Evolutionary conservation across 1,140 invertebrate species (phyloP), one percentile per base, ranked within the genome.

Genomic region (Brachionus koreanus): DNA sequence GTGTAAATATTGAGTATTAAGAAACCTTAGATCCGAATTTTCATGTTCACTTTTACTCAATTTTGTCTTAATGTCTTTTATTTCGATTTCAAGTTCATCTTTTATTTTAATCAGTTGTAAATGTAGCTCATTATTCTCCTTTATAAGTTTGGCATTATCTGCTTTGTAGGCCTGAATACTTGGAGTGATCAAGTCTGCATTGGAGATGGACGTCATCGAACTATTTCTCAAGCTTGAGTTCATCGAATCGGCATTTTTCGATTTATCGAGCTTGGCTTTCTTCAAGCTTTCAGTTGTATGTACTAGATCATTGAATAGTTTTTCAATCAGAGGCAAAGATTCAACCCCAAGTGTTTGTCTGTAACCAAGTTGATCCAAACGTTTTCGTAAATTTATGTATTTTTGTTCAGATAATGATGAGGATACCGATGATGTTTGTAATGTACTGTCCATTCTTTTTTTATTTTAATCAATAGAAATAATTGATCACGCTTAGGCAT

Each of bases 261-360:
- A 52, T 29, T 33, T 65, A 86, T 85, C 57, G 84, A 87, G 81
- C 89, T 94, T 94, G 84, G 93, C 93, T 88, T 93, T 91, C 85
- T 93, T 92, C 35, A 94, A 88, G 86, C 92, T 93, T 75, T 92
- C 91, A 33, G 93, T 94, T 19, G 93, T 94, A 86, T 93, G 91
- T 76, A 94, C 87, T 69, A 94, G 89, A 88, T 94, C 93, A 75
- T 90, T 90, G 82, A 93, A 86, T 82, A 94, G 87, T 86, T 91
- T 91, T 88, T 94, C 92, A 83, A 94, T 92, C 79, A 94, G 87
- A 57, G 92, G 91, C 35, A 94, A 86, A 83, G 91, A 91, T 84
- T 94, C 93, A 23, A 92, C 85, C 1, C 91, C 90, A 63, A 94
- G 88, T n/a, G 89, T 87, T 86, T 93, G 92, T 81, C 90, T 90